phyloP scores from a whole-genome alignment of 30 jellyfish, hydroid and myxozoan species.

The Rhopilema esculentum region DNA sequence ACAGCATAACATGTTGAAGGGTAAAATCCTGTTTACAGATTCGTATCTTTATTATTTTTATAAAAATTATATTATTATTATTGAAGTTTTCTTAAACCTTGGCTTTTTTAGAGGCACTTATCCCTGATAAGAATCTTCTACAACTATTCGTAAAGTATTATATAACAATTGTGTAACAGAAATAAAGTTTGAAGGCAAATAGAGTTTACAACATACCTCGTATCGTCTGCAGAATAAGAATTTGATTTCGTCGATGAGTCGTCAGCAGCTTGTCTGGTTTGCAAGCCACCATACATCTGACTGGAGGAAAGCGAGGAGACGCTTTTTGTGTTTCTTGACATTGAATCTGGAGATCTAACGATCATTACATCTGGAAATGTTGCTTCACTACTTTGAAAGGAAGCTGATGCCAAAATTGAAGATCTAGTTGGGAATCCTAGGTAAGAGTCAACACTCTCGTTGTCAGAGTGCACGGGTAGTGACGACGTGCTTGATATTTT shows the following conservation, averaged over 20 bases:
- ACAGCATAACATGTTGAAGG: no score
- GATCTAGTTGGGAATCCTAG: conserved; percentile 30
- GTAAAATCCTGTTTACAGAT: no score
- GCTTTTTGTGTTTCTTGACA: conserved; percentile 4
- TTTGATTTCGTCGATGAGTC: not conserved
- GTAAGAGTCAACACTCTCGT: conserved; percentile 58
- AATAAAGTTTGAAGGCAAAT: not conserved
- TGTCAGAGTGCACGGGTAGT: conserved; percentile 31
- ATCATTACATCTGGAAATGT: conserved; percentile 32
- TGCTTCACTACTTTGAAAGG: not conserved
- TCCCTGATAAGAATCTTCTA: no score
- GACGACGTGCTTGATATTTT: not conserved
- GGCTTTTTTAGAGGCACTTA: no score
- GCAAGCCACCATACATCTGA: not conserved
- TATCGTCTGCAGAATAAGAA: conserved; percentile 63
- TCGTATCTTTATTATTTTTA: no score
- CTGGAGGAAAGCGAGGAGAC: not conserved
- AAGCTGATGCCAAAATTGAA: not conserved
- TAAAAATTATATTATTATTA: no score
- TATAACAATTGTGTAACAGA: not conserved
- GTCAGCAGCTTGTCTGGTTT: not conserved
- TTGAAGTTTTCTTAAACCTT: no score
- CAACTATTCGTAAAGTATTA: not conserved
- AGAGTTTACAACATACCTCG: conserved; percentile 14
- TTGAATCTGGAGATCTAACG: conserved; percentile 12